These are phyloP conservation scores for Caenorhabditis wallacei DNA, from an alignment of 2,888 invertebrate species.

Conservation along the genomic window DNA sequence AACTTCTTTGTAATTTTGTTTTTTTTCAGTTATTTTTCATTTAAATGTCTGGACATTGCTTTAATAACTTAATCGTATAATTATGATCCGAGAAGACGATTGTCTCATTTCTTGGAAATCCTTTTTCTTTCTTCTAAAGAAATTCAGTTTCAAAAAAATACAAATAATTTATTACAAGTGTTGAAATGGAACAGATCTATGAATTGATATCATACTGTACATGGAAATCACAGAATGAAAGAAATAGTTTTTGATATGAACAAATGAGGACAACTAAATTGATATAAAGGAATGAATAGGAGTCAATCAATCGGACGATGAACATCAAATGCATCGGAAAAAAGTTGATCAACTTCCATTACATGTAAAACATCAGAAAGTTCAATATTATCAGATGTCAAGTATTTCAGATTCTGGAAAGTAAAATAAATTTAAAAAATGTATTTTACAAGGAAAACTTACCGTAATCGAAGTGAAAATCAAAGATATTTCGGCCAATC, in stretches of 20 bases:
- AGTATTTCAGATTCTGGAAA: constrained; percentile 67
- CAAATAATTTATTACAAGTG: constrained; percentile 47
- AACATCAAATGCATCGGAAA: constrained; percentile 57
- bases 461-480: constrained; percentile 56
- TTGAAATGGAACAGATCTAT: constrained; percentile 21
- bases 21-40: too few relatives aligned
- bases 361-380: constrained; percentile 67
- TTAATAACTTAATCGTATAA: too few relatives aligned
- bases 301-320: constrained; percentile 49
- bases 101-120: too few relatives aligned
- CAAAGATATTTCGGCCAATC: constrained; percentile 55
- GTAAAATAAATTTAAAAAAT: not conserved
- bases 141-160: constrained; percentile 3
- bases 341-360: constrained; percentile 61
- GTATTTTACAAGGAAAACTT: not conserved
- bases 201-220: constrained; percentile 46
- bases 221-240: constrained; percentile 47
- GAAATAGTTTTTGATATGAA: constrained; percentile 30
- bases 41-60: too few relatives aligned
- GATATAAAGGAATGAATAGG: not conserved
- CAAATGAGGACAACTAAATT: constrained; percentile 28
- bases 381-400: constrained; percentile 69
- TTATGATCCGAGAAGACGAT: too few relatives aligned
- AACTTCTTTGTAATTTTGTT: too few relatives aligned
- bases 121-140: not conserved